Base-by-base conservation (phyloP, 2,888 invertebrate genomes). In the Sinotaia quadrata region DNA sequence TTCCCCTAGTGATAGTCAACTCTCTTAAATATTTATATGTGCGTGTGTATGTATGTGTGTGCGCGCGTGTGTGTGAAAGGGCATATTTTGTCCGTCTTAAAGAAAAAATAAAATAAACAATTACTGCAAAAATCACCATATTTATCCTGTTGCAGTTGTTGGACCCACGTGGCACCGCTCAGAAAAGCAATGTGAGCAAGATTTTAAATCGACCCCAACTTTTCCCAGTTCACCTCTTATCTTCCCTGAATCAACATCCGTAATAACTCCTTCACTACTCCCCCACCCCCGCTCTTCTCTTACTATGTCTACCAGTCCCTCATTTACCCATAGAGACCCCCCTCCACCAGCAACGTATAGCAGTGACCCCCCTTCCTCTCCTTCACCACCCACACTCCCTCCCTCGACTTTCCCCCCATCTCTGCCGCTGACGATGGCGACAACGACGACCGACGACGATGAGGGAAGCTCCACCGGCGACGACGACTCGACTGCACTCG, bases 401-500 rank as follows among this genome's bases (percentile, higher is more conserved):
- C 4, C 58, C 54, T 5, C 8, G 52, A 29, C 33, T 44, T 24
- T 37, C n/a, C 68, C 63, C 37, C 21, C 59, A 7, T 54, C 37
- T 36, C 15, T 27, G 36, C 18, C 59, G 34, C 4, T 34, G 24
- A 15, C 33, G 21, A 34, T 49, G 15, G n/a, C 68, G 24, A 27
- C 65, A 37, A 8, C 18, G 58, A 31, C 41, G 57, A 51, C 67
- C 36, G 61, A 68, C 41, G 68, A 63, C 15, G 70, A 57, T 51
- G 73, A 73, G 1, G 70, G 63, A 2, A 67, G 68, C n/a, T 60
- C 66, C 15, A 56, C 68, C 2, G 72, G 60, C 0, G 54, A 73
- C 36, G 71, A 74, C 57, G 67, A 70, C 49, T 74, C 74, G n/a
- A 57, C 69, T 4, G 49, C 60, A 21, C 57, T 72, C 10, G 69